Evolutionary conservation across 2,113 vertebrate genomes (phyloP).

Genomic region (Riparia riparia): DNA sequence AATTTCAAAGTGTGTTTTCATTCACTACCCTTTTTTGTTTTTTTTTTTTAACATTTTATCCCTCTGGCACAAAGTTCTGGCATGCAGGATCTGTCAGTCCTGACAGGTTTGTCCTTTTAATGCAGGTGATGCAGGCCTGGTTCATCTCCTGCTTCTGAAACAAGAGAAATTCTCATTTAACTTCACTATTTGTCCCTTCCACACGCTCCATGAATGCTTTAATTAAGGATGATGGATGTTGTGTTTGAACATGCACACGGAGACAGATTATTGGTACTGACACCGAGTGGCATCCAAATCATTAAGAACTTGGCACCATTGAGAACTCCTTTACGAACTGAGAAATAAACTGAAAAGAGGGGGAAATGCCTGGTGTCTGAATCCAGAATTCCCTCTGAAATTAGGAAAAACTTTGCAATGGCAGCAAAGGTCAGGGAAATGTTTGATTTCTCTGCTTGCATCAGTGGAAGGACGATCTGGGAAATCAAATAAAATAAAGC

Average conservation of each 20-base stretch:
- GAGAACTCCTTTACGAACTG: neutral
- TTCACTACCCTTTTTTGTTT: neutral
- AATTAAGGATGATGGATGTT: neutral
- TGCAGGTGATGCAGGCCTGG: neutral
- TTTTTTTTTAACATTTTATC: fast-evolving
- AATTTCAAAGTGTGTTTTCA: neutral
- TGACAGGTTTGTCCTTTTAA: neutral
- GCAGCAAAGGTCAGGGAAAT: neutral
- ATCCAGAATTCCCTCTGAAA: neutral
- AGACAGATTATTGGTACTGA: neutral
- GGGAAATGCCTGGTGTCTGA: neutral
- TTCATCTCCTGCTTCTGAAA: neutral
- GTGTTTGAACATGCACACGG: neutral
- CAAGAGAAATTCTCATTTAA: neutral
- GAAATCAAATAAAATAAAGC: neutral
- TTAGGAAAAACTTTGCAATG: neutral
- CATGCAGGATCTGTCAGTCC: neutral
- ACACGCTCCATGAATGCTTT: fast-evolving
- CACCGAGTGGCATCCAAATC: neutral
- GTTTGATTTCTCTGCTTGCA: neutral
- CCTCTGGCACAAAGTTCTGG: neutral
- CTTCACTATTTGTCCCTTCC: neutral
- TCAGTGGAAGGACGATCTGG: neutral
- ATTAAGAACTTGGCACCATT: neutral
- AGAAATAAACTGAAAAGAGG: neutral